These are phyloP conservation scores for Thereva nobilitata DNA, from an alignment of 2,888 invertebrate species.

Conservation along the genomic window DNA sequence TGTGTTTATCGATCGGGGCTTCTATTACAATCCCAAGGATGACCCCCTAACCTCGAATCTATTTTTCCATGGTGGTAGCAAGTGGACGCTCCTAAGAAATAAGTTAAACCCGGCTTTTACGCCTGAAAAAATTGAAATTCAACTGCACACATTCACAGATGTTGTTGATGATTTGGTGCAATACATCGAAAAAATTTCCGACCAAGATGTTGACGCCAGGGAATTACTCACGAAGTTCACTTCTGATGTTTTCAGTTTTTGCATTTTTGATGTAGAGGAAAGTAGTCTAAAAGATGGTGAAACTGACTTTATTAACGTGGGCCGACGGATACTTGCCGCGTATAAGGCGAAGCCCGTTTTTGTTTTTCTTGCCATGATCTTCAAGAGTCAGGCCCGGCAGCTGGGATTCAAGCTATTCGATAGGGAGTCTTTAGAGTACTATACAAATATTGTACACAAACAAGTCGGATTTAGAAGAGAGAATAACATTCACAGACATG, in stretches of 20 bases:
- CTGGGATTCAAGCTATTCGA: slow-evolving; percentile 35
- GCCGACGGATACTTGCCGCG: slow-evolving; percentile 36
- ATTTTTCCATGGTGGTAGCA: slow-evolving; percentile 40
- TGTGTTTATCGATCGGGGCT: slow-evolving; percentile 41
- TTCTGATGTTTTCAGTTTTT: slow-evolving; percentile 46
- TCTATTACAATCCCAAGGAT: slow-evolving; percentile 40
- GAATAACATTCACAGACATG: slow-evolving; percentile 41
- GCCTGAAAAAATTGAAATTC: slow-evolving; percentile 42
- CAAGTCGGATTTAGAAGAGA: slow-evolving; percentile 39
- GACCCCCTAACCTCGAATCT: slow-evolving; percentile 43
- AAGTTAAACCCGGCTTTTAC: slow-evolving; percentile 43
- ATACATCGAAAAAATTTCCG: slow-evolving; percentile 18
- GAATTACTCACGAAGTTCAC: slow-evolving; percentile 40
- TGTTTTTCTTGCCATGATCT: slow-evolving; percentile 28
- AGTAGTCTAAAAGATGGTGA: slow-evolving; percentile 49
- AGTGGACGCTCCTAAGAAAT: slow-evolving; percentile 41
- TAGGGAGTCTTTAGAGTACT: slow-evolving; percentile 35
- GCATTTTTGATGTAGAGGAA: slow-evolving; percentile 54
- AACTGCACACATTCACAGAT: slow-evolving; percentile 41
- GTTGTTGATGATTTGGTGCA: slow-evolving; percentile 37
- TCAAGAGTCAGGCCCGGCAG: slow-evolving; percentile 16
- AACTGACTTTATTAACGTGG: slow-evolving; percentile 46
- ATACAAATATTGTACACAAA: slow-evolving; percentile 38
- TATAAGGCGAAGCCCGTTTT: slow-evolving; percentile 24
- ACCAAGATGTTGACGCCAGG: slow-evolving; percentile 39